These are phyloP conservation scores for Ormia ochracea DNA, from an alignment of 2,888 invertebrate species.

Conservation along the genomic window DNA sequence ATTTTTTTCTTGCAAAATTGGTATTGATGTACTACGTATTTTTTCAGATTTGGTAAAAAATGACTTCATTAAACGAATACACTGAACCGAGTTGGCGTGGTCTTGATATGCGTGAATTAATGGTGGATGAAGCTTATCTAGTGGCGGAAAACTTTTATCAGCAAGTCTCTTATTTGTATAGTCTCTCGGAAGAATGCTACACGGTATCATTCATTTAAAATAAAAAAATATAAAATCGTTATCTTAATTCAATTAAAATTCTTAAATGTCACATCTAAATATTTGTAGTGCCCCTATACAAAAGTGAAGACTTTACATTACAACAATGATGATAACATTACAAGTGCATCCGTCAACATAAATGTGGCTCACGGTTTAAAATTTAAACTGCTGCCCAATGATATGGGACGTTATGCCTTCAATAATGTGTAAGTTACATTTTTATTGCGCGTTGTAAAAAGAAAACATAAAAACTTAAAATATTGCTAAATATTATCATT, in stretches of 20 bases:
- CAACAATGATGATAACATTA: conserved; percentile 38
- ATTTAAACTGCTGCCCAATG: conserved; percentile 79
- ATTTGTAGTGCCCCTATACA: conserved; percentile 81
- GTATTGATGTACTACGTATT: not conserved
- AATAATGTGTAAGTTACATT: conserved; percentile 69
- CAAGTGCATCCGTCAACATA: conserved; percentile 76
- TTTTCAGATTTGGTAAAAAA: conserved; percentile 56
- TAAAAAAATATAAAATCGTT: too few species aligned
- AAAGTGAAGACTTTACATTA: conserved; percentile 75
- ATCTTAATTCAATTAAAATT: not conserved
- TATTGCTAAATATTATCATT: conserved; percentile 40
- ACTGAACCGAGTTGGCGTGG: conserved; percentile 79
- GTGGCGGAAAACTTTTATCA: conserved; percentile 74
- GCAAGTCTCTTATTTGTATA: conserved; percentile 79
- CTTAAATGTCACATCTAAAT: not conserved
- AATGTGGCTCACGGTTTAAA: conserved; percentile 78
- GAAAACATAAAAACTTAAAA: not conserved
- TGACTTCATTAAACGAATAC: conserved; percentile 80
- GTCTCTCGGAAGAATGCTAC: conserved; percentile 84
- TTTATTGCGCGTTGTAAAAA: not conserved
- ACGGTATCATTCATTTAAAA: conserved; percentile 79
- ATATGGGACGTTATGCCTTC: conserved; percentile 77
- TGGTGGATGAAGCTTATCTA: conserved; percentile 83
- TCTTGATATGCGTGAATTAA: conserved; percentile 79
- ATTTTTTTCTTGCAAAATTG: too few species aligned